Evolutionary conservation across 2,888 invertebrate species (phyloP).

Genomic region (Apoda limacodes): DNA sequence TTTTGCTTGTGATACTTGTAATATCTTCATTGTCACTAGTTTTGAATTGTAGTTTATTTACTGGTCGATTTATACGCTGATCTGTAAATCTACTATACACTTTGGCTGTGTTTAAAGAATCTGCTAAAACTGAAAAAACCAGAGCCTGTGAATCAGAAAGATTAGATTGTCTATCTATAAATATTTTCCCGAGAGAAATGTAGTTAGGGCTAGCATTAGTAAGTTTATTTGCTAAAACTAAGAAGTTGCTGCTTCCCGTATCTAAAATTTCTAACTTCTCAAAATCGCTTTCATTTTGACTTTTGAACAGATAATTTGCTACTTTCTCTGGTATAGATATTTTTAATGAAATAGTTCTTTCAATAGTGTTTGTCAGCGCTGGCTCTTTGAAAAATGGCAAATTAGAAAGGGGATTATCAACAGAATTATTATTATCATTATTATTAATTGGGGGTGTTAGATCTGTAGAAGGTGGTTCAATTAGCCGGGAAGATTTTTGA

Average conservation of each 20-base stretch:
- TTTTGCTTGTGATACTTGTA: conserved; percentile 38
- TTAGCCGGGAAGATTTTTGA: conserved; percentile 33
- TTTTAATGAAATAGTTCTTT: conserved; percentile 57
- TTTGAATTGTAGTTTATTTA: conserved; percentile 26
- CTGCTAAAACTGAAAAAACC: conserved; percentile 55
- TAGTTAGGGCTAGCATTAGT: conserved; percentile 29
- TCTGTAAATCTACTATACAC: conserved; percentile 48
- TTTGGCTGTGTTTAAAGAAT: conserved; percentile 55
- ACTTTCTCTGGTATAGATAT: conserved; percentile 57
- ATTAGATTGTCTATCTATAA: conserved; percentile 41
- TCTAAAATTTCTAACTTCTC: conserved; percentile 55
- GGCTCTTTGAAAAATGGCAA: conserved; percentile 49
- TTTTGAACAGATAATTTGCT: conserved; percentile 49
- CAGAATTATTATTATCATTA: conserved; percentile 23
- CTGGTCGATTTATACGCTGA: conserved; percentile 34
- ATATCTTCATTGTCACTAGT: conserved; percentile 40
- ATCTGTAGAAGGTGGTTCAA: conserved; percentile 33
- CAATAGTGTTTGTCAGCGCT: conserved; percentile 40
- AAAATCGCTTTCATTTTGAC: conserved; percentile 35
- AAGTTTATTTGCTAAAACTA: conserved; percentile 45
- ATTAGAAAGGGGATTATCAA: conserved; percentile 35
- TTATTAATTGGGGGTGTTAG: conserved; percentile 43
- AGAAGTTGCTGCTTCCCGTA: conserved; percentile 56
- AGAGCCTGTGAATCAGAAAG: conserved; percentile 63
- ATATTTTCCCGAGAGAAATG: conserved; percentile 48